Evolutionary conservation across 2,113 vertebrate species (phyloP), one percentile per base, ranked within the genome.

Genomic region (Dicerorhinus sumatrensis): DNA sequence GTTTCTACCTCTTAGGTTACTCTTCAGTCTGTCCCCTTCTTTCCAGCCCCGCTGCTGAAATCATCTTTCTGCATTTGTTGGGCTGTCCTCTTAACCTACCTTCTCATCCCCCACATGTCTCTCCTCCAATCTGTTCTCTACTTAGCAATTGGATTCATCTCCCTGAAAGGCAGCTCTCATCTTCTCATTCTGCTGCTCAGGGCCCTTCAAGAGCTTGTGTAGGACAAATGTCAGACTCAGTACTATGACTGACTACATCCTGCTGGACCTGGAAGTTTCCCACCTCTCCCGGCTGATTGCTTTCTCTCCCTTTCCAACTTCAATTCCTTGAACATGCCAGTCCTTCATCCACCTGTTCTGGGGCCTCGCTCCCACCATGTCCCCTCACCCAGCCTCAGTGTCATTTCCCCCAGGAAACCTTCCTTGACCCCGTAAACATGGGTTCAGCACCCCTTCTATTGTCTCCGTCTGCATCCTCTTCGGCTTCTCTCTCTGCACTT

Each of bases 211-310:
- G 70, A 72, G 18, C 73, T 58, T 3, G 23, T 8, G 16, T 1
- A 54, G 77, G 76, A 12, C 6, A 8, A 51, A 39, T 1, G 31
- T 63, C 23, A 14, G 6, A 7, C 46, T 73, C 36, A 3, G 39
- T 4, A 3, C 2, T 0, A 5, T 6, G 46, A 3, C 8, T 0
- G 29, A 1, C 3, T 25, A 3, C 1, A 31, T 56, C 29, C 77
- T 39, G 11, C 0, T 10, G 1, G 3, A 3, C 33, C 42, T 27
- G 36, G 2, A 5, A 11, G 31, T 5, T 21, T n/a, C 31, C 39
- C 25, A 23, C 72, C 33, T n/a, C 39, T 13, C 9, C 6, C 6
- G 77, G 11, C 3, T 0, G 25, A 31, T 69, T 62, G 1, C 39
- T 5, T 20, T 31, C n/a, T 31, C 46, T 62, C 69, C 72, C 21